These are phyloP conservation scores for Sphaerolaimus hirsutus DNA, from an alignment of 2,888 invertebrate genomes.

Conservation along the genomic window DNA sequence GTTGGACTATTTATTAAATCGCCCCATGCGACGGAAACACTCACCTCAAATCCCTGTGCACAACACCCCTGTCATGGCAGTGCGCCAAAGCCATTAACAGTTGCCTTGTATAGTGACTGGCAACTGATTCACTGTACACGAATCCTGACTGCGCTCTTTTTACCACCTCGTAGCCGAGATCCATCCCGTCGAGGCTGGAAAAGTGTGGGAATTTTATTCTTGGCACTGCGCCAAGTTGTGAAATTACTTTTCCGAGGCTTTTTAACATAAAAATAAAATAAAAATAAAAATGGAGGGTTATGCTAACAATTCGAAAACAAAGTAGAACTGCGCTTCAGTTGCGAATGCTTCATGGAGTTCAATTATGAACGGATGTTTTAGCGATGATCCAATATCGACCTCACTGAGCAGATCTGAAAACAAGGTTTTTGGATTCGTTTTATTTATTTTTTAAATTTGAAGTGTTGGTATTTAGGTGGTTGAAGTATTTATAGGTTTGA, in stretches of 20 bases:
- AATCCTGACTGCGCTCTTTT: slow-evolving; percentile 82
- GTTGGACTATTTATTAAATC: too few relatives aligned
- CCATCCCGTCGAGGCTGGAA: slow-evolving; percentile 82
- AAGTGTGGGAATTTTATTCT: slow-evolving; percentile 30
- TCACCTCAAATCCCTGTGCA: slow-evolving; percentile 90
- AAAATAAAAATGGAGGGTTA: neutral
- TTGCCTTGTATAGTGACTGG: slow-evolving; percentile 95
- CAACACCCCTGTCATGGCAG: slow-evolving; percentile 90
- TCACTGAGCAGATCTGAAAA: slow-evolving; percentile 52
- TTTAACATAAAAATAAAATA: neutral
- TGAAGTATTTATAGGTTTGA: too few relatives aligned
- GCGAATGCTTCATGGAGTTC: slow-evolving; percentile 51
- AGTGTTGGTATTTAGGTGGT: too few relatives aligned
- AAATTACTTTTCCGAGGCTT: too few relatives aligned
- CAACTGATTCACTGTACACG: slow-evolving; percentile 95
- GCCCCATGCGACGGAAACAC: too few relatives aligned
- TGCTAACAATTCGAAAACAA: neutral
- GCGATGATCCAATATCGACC: slow-evolving; percentile 77
- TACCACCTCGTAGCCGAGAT: slow-evolving; percentile 91
- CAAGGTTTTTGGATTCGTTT: too few relatives aligned
- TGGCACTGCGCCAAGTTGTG: too few relatives aligned
- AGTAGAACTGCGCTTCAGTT: slow-evolving; percentile 4
- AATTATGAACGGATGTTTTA: slow-evolving; percentile 94
- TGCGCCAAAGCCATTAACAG: slow-evolving; percentile 84
- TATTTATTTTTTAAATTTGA: too few relatives aligned